A percentile compares a stretch with the other conserved stretches of the same genome.
These are phyloP conservation scores for Nesidiocoris tenuis DNA, from an alignment of 2,888 invertebrate genomes.

Conservation along the genomic window DNA sequence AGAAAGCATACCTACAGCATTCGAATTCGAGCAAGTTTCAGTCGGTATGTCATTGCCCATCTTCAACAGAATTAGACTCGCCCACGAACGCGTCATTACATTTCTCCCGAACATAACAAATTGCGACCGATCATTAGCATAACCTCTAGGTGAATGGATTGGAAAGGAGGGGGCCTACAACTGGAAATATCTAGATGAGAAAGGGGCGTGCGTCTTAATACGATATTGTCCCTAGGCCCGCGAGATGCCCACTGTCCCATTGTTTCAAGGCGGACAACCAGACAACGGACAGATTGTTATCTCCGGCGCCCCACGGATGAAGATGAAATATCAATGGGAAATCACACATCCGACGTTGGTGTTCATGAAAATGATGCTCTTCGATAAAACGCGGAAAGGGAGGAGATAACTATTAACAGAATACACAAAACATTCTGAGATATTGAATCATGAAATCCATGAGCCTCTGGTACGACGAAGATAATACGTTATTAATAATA, in stretches of 20 bases:
- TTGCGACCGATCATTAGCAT: conserved; percentile 29
- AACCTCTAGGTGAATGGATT: background rate
- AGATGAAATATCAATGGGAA: too few species aligned
- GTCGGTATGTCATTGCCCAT: too few species aligned
- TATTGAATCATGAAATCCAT: too few species aligned
- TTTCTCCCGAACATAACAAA: background rate
- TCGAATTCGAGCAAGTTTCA: too few species aligned
- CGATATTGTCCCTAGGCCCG: conserved; percentile 15
- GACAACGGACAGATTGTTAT: background rate
- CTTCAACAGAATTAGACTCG: background rate
- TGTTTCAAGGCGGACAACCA: conserved; percentile 26
- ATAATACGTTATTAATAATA: too few species aligned
- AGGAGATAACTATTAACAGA: too few species aligned
- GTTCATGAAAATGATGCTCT: too few species aligned
- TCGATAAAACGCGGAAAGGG: too few species aligned
- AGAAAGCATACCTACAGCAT: too few species aligned
- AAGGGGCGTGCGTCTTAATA: conserved; percentile 34
- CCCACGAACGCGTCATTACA: background rate
- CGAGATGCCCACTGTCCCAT: conserved; percentile 38
- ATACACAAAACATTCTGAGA: too few species aligned
- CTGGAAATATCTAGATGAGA: conserved; percentile 20
- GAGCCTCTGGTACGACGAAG: too few species aligned
- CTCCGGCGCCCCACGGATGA: background rate
- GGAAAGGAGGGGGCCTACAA: background rate
- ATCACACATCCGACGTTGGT: too few species aligned